phyloP scores from a whole-genome alignment of 23 tunicate species.

The Styela clava region DNA sequence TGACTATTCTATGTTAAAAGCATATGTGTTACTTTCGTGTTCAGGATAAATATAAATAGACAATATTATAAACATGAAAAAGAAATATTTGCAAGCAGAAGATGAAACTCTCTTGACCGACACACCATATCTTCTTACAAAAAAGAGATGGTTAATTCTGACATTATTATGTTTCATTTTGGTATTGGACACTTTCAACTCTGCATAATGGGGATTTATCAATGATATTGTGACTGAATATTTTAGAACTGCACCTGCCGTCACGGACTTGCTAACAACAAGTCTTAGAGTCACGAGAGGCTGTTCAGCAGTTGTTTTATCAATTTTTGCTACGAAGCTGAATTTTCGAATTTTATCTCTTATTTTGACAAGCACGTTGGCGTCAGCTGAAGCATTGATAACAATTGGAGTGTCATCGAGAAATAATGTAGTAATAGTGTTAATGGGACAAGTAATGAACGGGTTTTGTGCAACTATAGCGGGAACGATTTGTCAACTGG shows the following conservation, averaged over 20 bases:
- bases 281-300: neutral
- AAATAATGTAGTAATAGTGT: neutral
- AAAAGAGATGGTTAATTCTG: neutral
- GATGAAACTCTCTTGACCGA: too few species aligned
- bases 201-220: neutral
- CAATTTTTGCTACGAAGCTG: neutral
- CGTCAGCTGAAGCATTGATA: neutral
- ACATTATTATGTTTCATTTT: neutral
- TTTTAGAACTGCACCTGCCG: neutral
- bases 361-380: neutral
- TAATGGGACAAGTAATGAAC: neutral
- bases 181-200: neutral
- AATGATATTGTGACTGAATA: neutral
- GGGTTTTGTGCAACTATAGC: neutral
- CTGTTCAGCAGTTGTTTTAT: neutral
- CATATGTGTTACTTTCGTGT: too few species aligned
- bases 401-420: neutral
- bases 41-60: too few species aligned
- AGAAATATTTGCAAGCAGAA: too few species aligned
- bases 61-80: too few species aligned
- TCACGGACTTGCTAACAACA: neutral
- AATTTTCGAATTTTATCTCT: neutral
- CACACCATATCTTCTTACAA: neutral
- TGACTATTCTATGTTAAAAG: too few species aligned
- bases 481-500: neutral